A percentile compares a stretch with the other conserved stretches of the same genome.
phyloP scores from a whole-genome alignment of 2,888 invertebrate species.

The Crioceris asparagi region DNA sequence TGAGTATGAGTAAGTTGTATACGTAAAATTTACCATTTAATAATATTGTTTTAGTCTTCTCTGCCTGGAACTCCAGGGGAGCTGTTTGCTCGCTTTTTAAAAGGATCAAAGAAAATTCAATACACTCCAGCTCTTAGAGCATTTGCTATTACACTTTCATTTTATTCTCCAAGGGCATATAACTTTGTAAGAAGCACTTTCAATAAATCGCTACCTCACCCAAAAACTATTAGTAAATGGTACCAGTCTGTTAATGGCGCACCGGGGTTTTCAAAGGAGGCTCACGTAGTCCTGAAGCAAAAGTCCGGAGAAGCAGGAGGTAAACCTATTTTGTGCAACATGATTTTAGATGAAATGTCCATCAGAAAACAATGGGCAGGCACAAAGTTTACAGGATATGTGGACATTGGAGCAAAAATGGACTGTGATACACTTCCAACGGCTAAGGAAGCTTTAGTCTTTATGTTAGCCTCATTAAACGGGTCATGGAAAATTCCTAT shows the following conservation, averaged over 20 bases:
- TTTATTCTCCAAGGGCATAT: constrained; percentile 15
- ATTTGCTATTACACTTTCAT: constrained; percentile 12
- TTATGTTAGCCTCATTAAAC: constrained; percentile 21
- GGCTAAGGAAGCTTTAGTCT: constrained; percentile 21
- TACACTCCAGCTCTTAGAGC: constrained; percentile 7
- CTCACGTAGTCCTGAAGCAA: constrained; percentile 15
- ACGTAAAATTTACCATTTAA: neutral
- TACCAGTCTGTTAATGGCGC: constrained; percentile 14
- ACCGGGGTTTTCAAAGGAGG: constrained; percentile 20
- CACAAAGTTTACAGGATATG: constrained; percentile 19
- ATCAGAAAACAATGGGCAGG: constrained; percentile 21
- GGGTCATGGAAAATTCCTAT: constrained; percentile 21
- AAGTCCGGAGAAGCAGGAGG: constrained; percentile 5
- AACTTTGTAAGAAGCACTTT: constrained; percentile 11
- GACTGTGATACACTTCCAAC: constrained; percentile 18
- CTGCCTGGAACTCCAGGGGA: constrained; percentile 4
- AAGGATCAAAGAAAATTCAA: constrained; percentile 4
- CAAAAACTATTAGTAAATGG: constrained; percentile 16
- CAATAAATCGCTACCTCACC: constrained; percentile 13
- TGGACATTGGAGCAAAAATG: constrained; percentile 19
- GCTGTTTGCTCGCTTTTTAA: constrained; percentile 7
- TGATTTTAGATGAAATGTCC: constrained; percentile 25
- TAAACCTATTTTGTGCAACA: constrained; percentile 13
- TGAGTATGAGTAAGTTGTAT: neutral
- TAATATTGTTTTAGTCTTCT: constrained; percentile 8